Evolutionary conservation across 2,113 vertebrate genomes (phyloP).

Genomic region (Oryzias celebensis): DNA sequence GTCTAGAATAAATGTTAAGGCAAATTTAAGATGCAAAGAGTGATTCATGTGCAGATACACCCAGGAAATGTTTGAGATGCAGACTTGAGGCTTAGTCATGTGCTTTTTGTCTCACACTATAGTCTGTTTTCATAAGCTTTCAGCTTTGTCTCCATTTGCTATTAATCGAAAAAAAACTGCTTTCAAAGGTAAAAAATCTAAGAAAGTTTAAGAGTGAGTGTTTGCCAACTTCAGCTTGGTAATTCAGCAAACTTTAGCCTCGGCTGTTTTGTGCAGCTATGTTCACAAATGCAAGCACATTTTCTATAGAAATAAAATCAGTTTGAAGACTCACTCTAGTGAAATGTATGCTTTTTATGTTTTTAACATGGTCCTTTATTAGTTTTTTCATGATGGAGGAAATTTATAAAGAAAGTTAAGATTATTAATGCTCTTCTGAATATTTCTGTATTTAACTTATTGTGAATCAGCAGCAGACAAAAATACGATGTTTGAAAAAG

Average conservation of each 20-base stretch:
- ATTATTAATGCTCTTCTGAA: no score
- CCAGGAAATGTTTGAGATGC: constrained; percentile 12
- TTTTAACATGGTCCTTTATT: no score
- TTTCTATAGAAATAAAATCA: no score
- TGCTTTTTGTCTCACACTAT: constrained; percentile 8
- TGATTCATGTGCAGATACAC: constrained; percentile 6
- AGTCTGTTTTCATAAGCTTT: constrained; percentile 21
- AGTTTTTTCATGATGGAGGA: no score
- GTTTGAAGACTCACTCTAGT: no score
- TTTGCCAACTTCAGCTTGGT: constrained; percentile 11
- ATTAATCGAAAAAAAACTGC: constrained; percentile 3
- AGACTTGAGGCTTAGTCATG: constrained; percentile 7
- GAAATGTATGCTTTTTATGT: no score
- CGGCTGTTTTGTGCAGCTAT: background rate
- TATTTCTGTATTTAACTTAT: no score
- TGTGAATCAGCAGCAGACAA: no score
- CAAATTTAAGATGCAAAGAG: constrained; percentile 13
- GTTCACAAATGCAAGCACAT: no score
- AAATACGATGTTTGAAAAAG: no score
- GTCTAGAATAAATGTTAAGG: constrained; percentile 29
- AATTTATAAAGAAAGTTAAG: no score
- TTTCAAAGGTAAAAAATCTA: constrained; percentile 14
- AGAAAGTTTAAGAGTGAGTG: constrained; percentile 7
- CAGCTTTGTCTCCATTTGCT: constrained; percentile 7
- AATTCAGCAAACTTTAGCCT: background rate